A percentile compares a stretch with the other conserved stretches of the same genome.
phyloP scores from a whole-genome alignment of 2,797 vertebrate genomes.

The Petrocephalus sullivani region DNA sequence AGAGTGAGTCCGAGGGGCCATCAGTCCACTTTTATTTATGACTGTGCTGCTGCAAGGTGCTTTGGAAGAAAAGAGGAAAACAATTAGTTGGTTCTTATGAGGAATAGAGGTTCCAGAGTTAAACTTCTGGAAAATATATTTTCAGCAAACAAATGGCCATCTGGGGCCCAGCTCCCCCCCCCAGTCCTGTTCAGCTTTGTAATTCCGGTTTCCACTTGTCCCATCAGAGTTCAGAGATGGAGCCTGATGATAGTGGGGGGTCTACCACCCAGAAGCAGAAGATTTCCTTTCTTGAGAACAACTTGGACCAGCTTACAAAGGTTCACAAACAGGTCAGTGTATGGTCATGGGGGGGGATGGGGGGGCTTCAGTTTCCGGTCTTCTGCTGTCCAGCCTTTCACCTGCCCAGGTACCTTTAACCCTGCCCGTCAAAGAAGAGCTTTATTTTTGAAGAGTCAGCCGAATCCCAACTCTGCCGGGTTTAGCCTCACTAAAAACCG shows the following conservation, averaged over 20 bases:
- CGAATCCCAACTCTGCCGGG: neutral
- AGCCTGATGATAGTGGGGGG: constrained; percentile 81
- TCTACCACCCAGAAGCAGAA: constrained; percentile 91
- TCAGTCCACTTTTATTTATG: neutral
- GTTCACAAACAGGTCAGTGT: constrained; percentile 88
- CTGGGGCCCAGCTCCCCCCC: neutral
- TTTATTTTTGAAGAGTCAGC: neutral
- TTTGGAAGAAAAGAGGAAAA: neutral
- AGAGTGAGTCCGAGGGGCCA: constrained; percentile 63
- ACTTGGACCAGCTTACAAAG: constrained; percentile 94
- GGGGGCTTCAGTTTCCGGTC: neutral
- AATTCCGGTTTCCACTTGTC: neutral
- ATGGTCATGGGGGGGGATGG: neutral
- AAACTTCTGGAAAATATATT: neutral
- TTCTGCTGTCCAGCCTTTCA: neutral
- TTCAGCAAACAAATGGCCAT: neutral
- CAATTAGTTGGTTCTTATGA: neutral
- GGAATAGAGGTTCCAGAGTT: neutral
- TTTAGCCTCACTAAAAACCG: neutral
- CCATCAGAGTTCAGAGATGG: constrained; percentile 77
- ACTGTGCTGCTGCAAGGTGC: neutral
- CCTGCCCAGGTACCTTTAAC: neutral
- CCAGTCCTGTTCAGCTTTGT: neutral
- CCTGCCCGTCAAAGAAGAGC: neutral
- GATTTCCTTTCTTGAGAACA: constrained; percentile 98